phyloP scores from a whole-genome alignment of 2,888 invertebrate species.

The Spilarctia lutea region DNA sequence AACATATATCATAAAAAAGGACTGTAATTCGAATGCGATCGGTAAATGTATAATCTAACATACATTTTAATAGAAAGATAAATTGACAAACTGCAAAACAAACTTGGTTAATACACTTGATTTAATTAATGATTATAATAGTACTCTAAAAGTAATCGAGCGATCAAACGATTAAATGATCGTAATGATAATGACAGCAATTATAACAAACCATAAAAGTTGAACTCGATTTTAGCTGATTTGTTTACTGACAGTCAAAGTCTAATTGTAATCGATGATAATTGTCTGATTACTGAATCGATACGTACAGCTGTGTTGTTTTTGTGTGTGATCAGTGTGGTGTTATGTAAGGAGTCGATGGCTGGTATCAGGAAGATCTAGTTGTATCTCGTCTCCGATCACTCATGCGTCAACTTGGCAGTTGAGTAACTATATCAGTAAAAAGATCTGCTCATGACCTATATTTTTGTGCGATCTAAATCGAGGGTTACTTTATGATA shows the following conservation, averaged over 20 bases:
- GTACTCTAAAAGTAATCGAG: slow-evolving; percentile 11
- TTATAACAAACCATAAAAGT: slow-evolving; percentile 20
- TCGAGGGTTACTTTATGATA: slow-evolving; percentile 22
- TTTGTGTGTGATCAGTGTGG: slow-evolving; percentile 24
- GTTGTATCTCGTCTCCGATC: slow-evolving; percentile 48
- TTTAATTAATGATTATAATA: slow-evolving; percentile 24
- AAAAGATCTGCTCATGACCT: slow-evolving; percentile 48
- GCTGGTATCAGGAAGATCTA: slow-evolving; percentile 50
- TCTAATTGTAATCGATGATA: slow-evolving; percentile 23
- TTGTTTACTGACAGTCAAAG: slow-evolving; percentile 17
- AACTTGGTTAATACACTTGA: slow-evolving; percentile 18
- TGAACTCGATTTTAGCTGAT: slow-evolving; percentile 13
- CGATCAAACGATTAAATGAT: slow-evolving; percentile 15
- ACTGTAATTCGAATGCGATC: not conserved
- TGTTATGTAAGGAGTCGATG: slow-evolving; percentile 42
- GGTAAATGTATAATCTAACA: not conserved
- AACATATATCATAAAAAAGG: slow-evolving; percentile 2
- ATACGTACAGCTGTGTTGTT: slow-evolving; percentile 24
- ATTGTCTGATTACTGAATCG: slow-evolving; percentile 27
- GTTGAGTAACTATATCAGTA: slow-evolving; percentile 46
- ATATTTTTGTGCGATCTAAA: slow-evolving; percentile 32
- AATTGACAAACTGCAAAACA: slow-evolving; percentile 7
- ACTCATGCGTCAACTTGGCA: slow-evolving; percentile 42
- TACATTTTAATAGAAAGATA: not conserved
- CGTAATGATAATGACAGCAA: slow-evolving; percentile 13